Conservation (phyloP, 2,113 vertebrate genomes). For the Garra rufa region DNA sequence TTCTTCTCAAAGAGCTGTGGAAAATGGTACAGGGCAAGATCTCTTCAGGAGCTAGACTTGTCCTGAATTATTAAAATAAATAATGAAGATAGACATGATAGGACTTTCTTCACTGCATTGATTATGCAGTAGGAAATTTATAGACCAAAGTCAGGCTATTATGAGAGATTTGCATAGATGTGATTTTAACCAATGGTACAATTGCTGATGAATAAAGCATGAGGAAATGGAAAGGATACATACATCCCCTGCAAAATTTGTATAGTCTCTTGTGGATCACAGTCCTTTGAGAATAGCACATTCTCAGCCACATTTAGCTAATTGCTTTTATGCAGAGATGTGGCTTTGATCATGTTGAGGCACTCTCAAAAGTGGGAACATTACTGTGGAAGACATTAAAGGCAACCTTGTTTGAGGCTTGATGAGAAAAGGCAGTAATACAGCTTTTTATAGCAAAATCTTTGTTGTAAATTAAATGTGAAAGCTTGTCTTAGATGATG, state of each 20-base stretch:
- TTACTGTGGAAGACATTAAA: not conserved
- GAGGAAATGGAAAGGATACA: not conserved
- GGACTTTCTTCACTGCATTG: not conserved
- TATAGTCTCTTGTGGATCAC: not conserved
- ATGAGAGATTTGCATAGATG: not conserved
- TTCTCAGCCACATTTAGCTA: not conserved
- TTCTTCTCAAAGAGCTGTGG: not conserved
- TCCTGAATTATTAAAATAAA: not conserved
- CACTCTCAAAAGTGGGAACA: slow-evolving; percentile 1
- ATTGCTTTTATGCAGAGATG: slow-evolving; percentile 15
- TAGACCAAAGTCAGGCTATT: not conserved
- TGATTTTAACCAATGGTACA: not conserved
- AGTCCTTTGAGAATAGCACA: not conserved
- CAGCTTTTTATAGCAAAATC: not conserved
- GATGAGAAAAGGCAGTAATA: not conserved
- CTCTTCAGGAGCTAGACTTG: too few relatives aligned
- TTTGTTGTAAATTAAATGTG: not conserved
- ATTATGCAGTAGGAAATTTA: not conserved
- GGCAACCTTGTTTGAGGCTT: slow-evolving; percentile 19
- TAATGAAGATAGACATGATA: not conserved
- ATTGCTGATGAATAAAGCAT: not conserved
- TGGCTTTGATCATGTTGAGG: slow-evolving; percentile 30
- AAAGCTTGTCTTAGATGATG: not conserved
- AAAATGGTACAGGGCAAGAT: slow-evolving; percentile 3
- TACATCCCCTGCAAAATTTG: not conserved